phyloP scores from a whole-genome alignment of 2,888 invertebrate genomes.

The Cheilosia variabilis region DNA sequence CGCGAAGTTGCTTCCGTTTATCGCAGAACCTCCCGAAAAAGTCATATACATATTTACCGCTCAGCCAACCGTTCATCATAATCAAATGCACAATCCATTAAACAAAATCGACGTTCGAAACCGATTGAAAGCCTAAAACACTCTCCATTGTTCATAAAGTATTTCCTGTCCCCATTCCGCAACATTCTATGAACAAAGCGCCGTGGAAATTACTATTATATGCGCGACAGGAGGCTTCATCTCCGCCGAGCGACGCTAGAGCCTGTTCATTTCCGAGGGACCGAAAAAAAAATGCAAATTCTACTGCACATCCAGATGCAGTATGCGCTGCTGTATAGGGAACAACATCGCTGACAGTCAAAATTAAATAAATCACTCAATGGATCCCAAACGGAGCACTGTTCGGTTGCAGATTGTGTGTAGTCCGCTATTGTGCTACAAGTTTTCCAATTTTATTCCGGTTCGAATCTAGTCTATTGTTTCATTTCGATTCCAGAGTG shows the following conservation, averaged over 20 bases:
- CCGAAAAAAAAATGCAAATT: constrained; percentile 48
- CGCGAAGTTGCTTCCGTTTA: too few species aligned
- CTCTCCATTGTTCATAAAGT: constrained; percentile 21
- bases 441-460: constrained; percentile 71
- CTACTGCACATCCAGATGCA: constrained; percentile 38
- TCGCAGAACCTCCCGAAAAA: too few species aligned
- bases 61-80: too few species aligned
- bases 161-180: constrained; percentile 38
- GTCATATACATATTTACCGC: too few species aligned
- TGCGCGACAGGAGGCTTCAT: constrained; percentile 36
- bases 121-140: constrained; percentile 5
- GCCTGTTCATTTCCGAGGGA: constrained; percentile 18
- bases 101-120: not conserved
- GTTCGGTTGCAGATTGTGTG: not conserved
- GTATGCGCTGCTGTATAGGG: not conserved
- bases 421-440: constrained; percentile 54
- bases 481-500: constrained; percentile 43
- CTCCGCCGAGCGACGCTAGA: constrained; percentile 16
- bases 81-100: too few species aligned
- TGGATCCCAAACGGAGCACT: constrained; percentile 17
- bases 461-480: constrained; percentile 66
- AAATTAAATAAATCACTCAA: constrained; percentile 75
- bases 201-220: constrained; percentile 24
- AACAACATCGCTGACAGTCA: constrained; percentile 58
- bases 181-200: constrained; percentile 24